Evolutionary conservation across 2,888 invertebrate genomes (phyloP).

Genomic region (Brachycybe producta): DNA sequence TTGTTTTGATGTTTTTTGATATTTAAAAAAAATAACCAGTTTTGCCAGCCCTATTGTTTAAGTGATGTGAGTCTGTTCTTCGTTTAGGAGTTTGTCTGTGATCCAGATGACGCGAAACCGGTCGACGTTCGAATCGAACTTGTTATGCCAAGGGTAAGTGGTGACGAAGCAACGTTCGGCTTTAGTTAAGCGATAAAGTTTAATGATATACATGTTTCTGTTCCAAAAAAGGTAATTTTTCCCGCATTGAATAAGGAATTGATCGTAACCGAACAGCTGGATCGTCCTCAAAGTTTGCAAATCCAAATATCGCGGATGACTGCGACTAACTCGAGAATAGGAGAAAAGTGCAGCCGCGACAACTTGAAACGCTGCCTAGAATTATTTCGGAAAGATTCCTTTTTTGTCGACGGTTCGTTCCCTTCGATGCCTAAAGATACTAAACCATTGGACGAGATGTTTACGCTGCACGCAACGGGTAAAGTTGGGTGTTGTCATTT

Average conservation of each 20-base stretch:
- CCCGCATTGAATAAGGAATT: conserved; percentile 62
- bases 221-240: conserved; percentile 49
- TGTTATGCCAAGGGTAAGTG: conserved; percentile 74
- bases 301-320: conserved; percentile 64
- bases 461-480: conserved; percentile 53
- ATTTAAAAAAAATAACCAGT: no score
- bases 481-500: background rate
- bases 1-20: no score
- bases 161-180: background rate
- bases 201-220: background rate
- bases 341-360: conserved; percentile 43
- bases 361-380: conserved; percentile 69
- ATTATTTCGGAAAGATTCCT: conserved; percentile 56
- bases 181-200: no score
- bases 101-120: conserved; percentile 24
- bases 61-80: no score
- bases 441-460: conserved; percentile 67
- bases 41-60: no score
- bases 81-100: no score
- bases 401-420: conserved; percentile 64
- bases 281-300: conserved; percentile 75
- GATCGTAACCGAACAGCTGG: conserved; percentile 67
- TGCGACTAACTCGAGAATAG: conserved; percentile 52
- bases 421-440: conserved; percentile 55
- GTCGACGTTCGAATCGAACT: conserved; percentile 81